Conservation (phyloP, 1,140 invertebrate genomes). For the Charaxes varanes region DNA sequence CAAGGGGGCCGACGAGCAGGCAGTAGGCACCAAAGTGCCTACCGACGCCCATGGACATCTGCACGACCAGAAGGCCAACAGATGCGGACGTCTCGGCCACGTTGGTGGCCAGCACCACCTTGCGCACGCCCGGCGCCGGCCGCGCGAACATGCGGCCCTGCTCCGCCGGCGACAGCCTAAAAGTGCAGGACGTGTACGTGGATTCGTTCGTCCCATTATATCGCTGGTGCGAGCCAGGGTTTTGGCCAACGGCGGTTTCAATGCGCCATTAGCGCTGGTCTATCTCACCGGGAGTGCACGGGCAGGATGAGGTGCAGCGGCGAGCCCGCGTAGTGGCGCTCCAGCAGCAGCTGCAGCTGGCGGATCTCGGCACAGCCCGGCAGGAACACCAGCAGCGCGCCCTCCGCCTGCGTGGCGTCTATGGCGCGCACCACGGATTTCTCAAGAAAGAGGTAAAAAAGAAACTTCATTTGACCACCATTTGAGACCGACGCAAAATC, state of each 20-base stretch:
- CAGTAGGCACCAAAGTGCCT: no score
- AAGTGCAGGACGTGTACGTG: constrained; percentile 34
- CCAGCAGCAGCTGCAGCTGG: constrained; percentile 80
- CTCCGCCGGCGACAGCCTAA: constrained; percentile 85
- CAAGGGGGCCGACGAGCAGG: no score
- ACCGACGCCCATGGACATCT: no score
- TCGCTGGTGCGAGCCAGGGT: background rate
- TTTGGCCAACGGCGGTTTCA: background rate
- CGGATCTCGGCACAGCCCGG: constrained; percentile 88
- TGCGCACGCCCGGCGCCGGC: constrained; percentile 76
- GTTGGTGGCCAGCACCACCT: constrained; percentile 78
- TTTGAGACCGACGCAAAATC: no score
- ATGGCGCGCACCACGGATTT: no score
- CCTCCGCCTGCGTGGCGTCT: constrained; percentile 73
- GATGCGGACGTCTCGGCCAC: constrained; percentile 94
- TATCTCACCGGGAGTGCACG: constrained; percentile 62
- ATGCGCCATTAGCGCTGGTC: no score
- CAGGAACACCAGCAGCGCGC: constrained; percentile 92
- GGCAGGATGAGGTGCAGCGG: constrained; percentile 50
- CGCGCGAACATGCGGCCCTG: constrained; percentile 84
- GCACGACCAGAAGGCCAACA: no score
- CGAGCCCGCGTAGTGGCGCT: constrained; percentile 65
- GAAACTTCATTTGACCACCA: no score
- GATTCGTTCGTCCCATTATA: background rate
- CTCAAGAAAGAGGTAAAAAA: no score